phyloP scores from a whole-genome alignment of 2,113 vertebrate genomes.

The Amphiprion percula region DNA sequence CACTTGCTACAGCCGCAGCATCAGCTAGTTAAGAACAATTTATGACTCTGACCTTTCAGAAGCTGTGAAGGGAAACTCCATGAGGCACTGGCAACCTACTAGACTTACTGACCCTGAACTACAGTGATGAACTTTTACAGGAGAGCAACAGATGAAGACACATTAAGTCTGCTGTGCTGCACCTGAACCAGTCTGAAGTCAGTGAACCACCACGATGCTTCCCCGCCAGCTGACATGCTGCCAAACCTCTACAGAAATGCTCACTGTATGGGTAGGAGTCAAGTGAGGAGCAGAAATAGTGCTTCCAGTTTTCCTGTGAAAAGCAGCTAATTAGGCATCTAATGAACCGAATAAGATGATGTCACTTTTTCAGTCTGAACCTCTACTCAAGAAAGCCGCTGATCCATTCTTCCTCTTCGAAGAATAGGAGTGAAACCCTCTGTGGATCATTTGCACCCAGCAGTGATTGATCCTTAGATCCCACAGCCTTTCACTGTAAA shows the following conservation, averaged over 20 bases:
- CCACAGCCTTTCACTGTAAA: neutral
- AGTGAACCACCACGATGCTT: neutral
- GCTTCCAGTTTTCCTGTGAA: neutral
- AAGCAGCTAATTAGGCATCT: constrained; percentile 59
- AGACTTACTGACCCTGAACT: constrained; percentile 20
- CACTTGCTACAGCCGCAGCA: neutral
- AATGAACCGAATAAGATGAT: constrained; percentile 57
- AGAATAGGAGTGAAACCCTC: constrained; percentile 12
- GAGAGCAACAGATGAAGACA: neutral
- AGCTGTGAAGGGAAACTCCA: constrained; percentile 11
- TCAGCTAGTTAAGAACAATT: constrained; percentile 19
- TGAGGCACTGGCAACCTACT: neutral
- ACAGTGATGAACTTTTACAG: constrained; percentile 11
- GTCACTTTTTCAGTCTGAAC: constrained; percentile 24
- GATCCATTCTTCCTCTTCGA: constrained; percentile 11
- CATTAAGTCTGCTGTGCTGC: neutral
- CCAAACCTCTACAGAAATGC: neutral
- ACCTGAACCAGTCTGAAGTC: neutral
- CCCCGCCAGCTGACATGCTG: constrained; percentile 3
- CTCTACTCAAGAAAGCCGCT: constrained; percentile 32
- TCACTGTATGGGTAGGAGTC: neutral
- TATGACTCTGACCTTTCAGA: constrained; percentile 17
- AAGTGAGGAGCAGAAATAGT: neutral
- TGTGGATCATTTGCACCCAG: constrained; percentile 15
- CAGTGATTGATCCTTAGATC: constrained; percentile 29